Conservation (phyloP, 2,888 invertebrate species). For the Linyphia triangularis region DNA sequence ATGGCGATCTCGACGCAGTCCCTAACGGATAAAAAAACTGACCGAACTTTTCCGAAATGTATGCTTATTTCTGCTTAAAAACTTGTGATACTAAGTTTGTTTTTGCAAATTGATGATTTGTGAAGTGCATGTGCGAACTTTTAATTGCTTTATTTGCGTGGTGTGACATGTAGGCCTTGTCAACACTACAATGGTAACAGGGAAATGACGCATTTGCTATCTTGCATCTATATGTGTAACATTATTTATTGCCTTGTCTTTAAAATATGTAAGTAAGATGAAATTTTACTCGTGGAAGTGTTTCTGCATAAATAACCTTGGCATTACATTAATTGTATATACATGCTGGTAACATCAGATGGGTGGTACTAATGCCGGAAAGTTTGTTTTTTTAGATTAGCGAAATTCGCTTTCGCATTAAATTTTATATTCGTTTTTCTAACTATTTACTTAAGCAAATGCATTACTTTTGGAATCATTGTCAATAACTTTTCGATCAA, state of each 20-base stretch:
- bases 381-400: not conserved
- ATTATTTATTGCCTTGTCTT: not conserved
- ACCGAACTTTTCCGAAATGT: not conserved
- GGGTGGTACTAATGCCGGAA: not conserved
- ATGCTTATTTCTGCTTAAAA: not conserved
- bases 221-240: not conserved
- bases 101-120: not conserved
- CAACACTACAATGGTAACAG: conserved; percentile 17
- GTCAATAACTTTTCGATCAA: no score
- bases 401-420: not conserved
- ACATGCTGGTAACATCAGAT: not conserved
- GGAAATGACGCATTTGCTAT: conserved; percentile 46
- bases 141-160: not conserved
- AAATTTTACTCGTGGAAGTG: not conserved
- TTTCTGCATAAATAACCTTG: not conserved
- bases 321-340: not conserved
- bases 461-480: no score
- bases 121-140: not conserved
- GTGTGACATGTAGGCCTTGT: conserved; percentile 2
- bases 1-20: conserved; percentile 37
- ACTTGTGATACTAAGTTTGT: not conserved
- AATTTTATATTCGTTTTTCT: no score
- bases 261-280: not conserved
- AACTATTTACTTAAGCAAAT: no score
- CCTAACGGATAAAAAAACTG: conserved; percentile 46